Percentiles rank a stretch among this genome's conserved stretches.
These are phyloP conservation scores for Orientallactaga sibirica DNA, from an alignment of 2,797 vertebrate genomes.

Conservation along the genomic window DNA sequence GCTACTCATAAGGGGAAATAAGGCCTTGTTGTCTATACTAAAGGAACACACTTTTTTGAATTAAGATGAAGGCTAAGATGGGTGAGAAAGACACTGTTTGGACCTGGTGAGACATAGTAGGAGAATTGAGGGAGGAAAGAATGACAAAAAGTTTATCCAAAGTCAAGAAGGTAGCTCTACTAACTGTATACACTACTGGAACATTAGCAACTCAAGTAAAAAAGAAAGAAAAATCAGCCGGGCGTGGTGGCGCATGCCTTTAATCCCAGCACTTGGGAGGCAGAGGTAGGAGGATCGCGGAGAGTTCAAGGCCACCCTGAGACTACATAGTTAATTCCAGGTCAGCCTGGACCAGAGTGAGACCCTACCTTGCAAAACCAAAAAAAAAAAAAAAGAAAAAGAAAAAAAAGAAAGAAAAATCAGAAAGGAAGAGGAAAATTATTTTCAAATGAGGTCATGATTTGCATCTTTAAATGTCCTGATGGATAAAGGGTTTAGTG, in stretches of 20 bases:
- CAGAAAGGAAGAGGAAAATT: background rate
- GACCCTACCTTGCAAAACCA: too few relatives aligned
- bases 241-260: too few relatives aligned
- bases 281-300: too few relatives aligned
- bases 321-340: too few relatives aligned
- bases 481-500: too few relatives aligned
- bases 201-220: slow-evolving; percentile 50
- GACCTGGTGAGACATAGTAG: background rate
- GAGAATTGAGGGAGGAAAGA: background rate
- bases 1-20: slow-evolving; percentile 30
- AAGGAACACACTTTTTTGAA: slow-evolving; percentile 35
- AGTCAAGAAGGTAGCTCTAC: slow-evolving; percentile 33
- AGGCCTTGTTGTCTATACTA: background rate
- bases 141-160: slow-evolving; percentile 11
- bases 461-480: background rate
- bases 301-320: too few relatives aligned
- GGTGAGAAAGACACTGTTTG: background rate
- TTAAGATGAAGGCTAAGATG: background rate
- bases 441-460: slow-evolving; percentile 18
- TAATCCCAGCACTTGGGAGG: too few relatives aligned
- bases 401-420: slow-evolving; percentile 16
- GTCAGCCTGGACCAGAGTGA: too few relatives aligned
- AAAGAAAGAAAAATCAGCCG: background rate
- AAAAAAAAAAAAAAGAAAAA: too few relatives aligned
- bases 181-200: background rate